phyloP scores from a whole-genome alignment of 2,113 vertebrate genomes.

The Podarcis muralis region DNA sequence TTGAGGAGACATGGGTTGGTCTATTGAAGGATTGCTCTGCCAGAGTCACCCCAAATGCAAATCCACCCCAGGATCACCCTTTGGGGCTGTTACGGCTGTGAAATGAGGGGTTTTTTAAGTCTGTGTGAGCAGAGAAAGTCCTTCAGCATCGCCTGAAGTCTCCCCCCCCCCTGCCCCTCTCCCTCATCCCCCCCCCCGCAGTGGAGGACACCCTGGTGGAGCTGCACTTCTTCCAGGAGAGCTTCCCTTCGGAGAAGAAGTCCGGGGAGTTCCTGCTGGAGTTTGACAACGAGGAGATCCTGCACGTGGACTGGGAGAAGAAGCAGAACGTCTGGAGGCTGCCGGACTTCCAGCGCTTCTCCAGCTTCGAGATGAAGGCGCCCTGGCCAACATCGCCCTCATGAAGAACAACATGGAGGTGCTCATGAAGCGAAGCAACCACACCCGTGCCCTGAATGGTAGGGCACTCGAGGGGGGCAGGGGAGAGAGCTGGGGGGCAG shows the following conservation, averaged over 20 bases:
- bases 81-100: too few relatives aligned
- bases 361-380: accelerated
- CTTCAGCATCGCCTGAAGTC: too few relatives aligned
- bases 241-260: accelerated
- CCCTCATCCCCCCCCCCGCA: background rate
- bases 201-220: accelerated
- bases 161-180: background rate
- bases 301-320: accelerated
- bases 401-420: accelerated
- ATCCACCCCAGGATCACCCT: too few relatives aligned
- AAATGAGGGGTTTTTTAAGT: too few relatives aligned
- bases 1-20: too few relatives aligned
- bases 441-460: background rate
- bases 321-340: slow-evolving; percentile 19
- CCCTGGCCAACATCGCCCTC: background rate
- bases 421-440: accelerated
- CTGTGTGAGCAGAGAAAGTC: too few relatives aligned
- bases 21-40: too few relatives aligned
- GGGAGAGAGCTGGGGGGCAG: too few relatives aligned
- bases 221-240: accelerated
- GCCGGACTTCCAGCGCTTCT: accelerated
- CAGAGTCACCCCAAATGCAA: too few relatives aligned
- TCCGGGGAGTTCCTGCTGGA: background rate
- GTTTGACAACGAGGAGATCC: slow-evolving; percentile 43
- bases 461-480: background rate